Percentiles rank a stretch among this genome's conserved stretches.
Evolutionary conservation across 2,888 invertebrate genomes (phyloP).

Genomic region (Gonocerus acuteangulatus): DNA sequence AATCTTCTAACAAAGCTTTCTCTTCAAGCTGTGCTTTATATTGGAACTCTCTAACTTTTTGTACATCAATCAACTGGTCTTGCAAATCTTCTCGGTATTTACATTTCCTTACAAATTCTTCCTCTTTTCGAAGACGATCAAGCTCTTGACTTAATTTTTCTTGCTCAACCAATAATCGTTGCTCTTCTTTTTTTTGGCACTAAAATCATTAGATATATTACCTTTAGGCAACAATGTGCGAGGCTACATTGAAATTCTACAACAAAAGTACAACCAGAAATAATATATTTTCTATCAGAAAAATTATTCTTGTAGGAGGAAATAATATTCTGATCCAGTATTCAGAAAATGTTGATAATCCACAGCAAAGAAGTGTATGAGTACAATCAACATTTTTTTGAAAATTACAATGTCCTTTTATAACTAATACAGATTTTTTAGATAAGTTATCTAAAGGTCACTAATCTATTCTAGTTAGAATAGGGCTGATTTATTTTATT

Average conservation of each 20-base stretch:
- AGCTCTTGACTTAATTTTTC: constrained; percentile 1
- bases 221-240: neutral
- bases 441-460: neutral
- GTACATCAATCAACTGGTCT: constrained; percentile 51
- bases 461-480: too few species aligned
- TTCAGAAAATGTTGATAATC: too few species aligned
- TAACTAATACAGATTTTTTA: neutral
- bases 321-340: too few species aligned
- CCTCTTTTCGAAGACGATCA: neutral
- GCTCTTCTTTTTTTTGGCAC: constrained; percentile 8
- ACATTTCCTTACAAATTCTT: constrained; percentile 22
- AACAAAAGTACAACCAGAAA: too few species aligned
- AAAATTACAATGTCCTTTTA: neutral
- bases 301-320: too few species aligned
- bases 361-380: too few species aligned
- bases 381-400: neutral
- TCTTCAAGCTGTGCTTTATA: constrained; percentile 54
- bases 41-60: constrained; percentile 48
- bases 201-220: neutral
- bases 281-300: too few species aligned
- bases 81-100: constrained; percentile 51
- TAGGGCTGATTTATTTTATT: too few species aligned
- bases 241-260: neutral
- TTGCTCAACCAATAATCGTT: neutral
- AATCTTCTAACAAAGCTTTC: constrained; percentile 56